A percentile compares a stretch with the other conserved stretches of the same genome.
These are phyloP conservation scores for Hippolais icterina DNA, from an alignment of 2,113 vertebrate species.

Conservation along the genomic window DNA sequence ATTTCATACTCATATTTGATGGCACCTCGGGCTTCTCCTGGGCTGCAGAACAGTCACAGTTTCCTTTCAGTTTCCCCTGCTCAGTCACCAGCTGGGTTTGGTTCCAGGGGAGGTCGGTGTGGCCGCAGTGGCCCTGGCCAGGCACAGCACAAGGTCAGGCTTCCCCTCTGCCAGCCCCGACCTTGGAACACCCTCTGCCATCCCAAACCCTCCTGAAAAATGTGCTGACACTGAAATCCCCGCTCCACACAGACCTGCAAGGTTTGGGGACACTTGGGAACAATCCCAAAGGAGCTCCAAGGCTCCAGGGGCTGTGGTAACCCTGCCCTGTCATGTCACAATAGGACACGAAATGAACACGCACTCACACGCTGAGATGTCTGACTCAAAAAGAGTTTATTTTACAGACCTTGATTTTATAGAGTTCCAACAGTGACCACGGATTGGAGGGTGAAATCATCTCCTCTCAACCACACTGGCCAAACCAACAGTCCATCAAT, in stretches of 20 bases:
- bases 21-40: neutral
- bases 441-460: no score
- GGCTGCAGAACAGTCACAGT: neutral
- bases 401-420: no score
- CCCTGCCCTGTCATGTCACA: neutral
- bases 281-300: neutral
- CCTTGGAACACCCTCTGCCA: neutral
- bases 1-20: neutral
- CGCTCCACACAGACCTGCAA: neutral
- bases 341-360: no score
- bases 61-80: neutral
- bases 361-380: no score
- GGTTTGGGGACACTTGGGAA: neutral
- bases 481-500: no score
- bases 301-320: neutral
- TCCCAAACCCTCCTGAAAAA: neutral
- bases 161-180: constrained; percentile 15
- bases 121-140: constrained; percentile 10
- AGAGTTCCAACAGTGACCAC: no score
- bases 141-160: neutral
- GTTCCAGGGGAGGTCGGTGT: constrained; percentile 11
- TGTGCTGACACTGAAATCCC: neutral
- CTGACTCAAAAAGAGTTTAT: no score
- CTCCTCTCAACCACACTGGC: no score
- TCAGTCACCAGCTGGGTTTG: neutral